Conservation (phyloP, 2,113 vertebrate species). For the Carassius gibelio region DNA sequence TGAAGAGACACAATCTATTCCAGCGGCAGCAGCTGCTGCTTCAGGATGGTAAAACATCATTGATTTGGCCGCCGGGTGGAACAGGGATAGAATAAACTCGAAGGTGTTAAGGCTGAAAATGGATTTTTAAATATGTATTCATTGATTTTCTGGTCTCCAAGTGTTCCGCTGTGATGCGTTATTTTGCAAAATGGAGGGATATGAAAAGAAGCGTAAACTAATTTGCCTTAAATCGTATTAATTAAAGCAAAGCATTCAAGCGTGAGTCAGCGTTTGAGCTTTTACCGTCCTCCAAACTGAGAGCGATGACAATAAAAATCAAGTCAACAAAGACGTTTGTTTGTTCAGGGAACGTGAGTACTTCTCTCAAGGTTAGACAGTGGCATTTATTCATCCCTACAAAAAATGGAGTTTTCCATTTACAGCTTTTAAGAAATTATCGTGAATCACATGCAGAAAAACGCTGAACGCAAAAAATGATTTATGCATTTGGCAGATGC, state of each 20-base stretch:
- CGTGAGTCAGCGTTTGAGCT: slow-evolving; percentile 37
- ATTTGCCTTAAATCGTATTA: slow-evolving; percentile 54
- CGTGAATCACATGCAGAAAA: neutral
- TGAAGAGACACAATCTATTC: slow-evolving; percentile 57
- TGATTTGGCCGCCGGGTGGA: slow-evolving; percentile 72
- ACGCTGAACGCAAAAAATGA: no score
- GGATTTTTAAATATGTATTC: slow-evolving; percentile 68
- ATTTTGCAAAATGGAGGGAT: slow-evolving; percentile 58
- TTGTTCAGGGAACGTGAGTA: neutral
- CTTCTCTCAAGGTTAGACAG: neutral
- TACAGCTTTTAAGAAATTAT: neutral
- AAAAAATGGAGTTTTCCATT: neutral
- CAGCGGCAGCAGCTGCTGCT: slow-evolving; percentile 45
- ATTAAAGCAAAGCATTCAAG: slow-evolving; percentile 21
- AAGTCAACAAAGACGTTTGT: neutral
- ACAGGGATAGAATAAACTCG: slow-evolving; percentile 66
- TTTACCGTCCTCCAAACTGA: slow-evolving; percentile 3
- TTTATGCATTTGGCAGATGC: neutral
- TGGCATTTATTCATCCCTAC: neutral
- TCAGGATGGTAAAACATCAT: slow-evolving; percentile 61
- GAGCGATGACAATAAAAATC: slow-evolving; percentile 3
- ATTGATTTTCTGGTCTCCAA: slow-evolving; percentile 65
- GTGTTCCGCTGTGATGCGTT: slow-evolving; percentile 36
- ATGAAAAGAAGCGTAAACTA: slow-evolving; percentile 54
- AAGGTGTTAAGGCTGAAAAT: slow-evolving; percentile 62